A percentile compares a stretch with the other conserved stretches of the same genome.
These are phyloP conservation scores for Aspidapion aeneum DNA, from an alignment of 2,888 invertebrate genomes.

Conservation along the genomic window DNA sequence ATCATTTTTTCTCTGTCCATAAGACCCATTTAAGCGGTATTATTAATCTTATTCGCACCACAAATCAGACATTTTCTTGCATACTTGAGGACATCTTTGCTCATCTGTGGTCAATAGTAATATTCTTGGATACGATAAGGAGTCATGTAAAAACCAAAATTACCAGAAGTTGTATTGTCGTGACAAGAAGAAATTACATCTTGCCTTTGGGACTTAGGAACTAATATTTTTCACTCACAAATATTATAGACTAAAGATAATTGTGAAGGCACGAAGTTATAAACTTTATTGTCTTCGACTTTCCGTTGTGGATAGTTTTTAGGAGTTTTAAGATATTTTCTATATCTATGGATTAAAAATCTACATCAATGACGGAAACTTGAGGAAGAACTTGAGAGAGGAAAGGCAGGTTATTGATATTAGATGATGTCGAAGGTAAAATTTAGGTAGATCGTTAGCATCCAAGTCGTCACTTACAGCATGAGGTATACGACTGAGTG, in stretches of 20 bases:
- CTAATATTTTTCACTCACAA: neutral
- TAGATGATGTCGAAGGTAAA: neutral
- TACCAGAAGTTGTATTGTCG: conserved; percentile 5
- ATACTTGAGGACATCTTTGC: neutral
- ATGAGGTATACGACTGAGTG: conserved; percentile 1
- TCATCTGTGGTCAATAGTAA: conserved; percentile 20
- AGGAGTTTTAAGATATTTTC: neutral
- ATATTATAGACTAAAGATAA: neutral
- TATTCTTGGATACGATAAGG: conserved; percentile 2
- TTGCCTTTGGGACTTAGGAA: neutral
- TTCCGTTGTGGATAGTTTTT: neutral
- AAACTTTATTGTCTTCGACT: neutral
- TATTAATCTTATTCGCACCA: neutral
- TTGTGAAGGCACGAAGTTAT: neutral
- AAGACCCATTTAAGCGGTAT: too few relatives aligned
- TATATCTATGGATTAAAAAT: neutral
- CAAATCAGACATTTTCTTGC: neutral
- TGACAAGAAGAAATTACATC: conserved; percentile 1
- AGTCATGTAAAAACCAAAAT: conserved; percentile 13
- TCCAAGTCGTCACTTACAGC: neutral
- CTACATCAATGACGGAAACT: neutral
- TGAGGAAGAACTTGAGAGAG: neutral
- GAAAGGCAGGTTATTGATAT: neutral
- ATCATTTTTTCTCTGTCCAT: too few relatives aligned
- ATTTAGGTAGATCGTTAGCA: neutral